phyloP scores from a whole-genome alignment of 2,113 vertebrate species.

The Apodemus speciosus region DNA sequence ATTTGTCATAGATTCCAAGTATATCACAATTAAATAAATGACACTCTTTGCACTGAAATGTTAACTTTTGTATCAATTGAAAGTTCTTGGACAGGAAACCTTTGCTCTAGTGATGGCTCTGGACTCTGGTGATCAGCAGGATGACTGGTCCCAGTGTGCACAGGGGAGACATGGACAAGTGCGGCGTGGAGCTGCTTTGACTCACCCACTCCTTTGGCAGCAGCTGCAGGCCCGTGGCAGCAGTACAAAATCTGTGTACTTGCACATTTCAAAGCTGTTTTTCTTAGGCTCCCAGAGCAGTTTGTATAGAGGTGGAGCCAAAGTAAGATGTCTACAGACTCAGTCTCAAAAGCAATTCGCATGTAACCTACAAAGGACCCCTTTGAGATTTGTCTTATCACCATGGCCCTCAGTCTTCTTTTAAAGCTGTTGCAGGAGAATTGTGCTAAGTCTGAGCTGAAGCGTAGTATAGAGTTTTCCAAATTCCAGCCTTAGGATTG shows the following conservation, averaged over 20 bases:
- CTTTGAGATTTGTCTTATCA: conserved; percentile 60
- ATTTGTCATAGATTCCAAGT: conserved; percentile 40
- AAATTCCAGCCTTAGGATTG: conserved; percentile 37
- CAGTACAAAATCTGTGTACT: conserved; percentile 62
- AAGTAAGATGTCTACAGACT: conserved; percentile 70
- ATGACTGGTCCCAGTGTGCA: conserved; percentile 70
- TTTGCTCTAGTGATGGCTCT: conserved; percentile 47
- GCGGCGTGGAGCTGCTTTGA: conserved; percentile 60
- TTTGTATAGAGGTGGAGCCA: conserved; percentile 77
- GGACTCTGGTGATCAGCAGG: conserved; percentile 48
- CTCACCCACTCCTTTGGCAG: conserved; percentile 67
- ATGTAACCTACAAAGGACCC: conserved; percentile 71
- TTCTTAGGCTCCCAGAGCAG: conserved; percentile 69
- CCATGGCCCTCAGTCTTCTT: neutral
- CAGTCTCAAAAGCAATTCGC: conserved; percentile 76
- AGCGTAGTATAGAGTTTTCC: conserved; percentile 24
- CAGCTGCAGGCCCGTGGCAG: conserved; percentile 37
- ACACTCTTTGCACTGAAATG: conserved; percentile 17
- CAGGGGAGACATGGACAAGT: conserved; percentile 46
- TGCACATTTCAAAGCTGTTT: conserved; percentile 77
- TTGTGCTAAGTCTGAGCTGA: neutral
- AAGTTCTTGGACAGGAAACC: conserved; percentile 45
- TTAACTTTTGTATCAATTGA: conserved; percentile 28
- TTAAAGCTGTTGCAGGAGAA: conserved; percentile 55
- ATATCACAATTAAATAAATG: conserved; percentile 10